These are phyloP conservation scores for Notiomystis cincta DNA, from an alignment of 2,113 vertebrate species.

Conservation along the genomic window DNA sequence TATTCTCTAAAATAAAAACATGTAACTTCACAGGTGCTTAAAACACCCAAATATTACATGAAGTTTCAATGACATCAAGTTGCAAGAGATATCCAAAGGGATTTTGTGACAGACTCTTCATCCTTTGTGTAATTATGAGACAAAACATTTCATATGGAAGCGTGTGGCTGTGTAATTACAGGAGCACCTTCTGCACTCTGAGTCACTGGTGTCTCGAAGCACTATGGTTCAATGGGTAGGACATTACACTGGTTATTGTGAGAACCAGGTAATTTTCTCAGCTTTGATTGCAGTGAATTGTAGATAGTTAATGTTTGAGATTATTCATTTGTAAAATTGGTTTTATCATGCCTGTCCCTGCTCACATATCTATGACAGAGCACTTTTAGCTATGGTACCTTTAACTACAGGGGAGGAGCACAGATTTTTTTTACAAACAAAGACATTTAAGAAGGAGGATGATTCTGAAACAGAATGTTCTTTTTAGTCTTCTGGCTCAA, in stretches of 20 bases:
- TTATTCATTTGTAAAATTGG: neutral
- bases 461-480: neutral
- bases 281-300: neutral
- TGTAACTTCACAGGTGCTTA: neutral
- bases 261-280: conserved; percentile 8
- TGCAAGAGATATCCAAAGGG: neutral
- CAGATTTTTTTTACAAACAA: neutral
- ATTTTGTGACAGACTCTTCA: neutral
- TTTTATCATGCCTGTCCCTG: neutral
- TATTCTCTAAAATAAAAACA: neutral
- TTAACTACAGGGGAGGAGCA: neutral
- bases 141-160: neutral
- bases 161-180: neutral
- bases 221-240: neutral
- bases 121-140: neutral
- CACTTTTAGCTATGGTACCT: neutral
- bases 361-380: neutral
- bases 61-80: neutral
- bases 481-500: neutral
- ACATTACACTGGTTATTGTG: neutral
- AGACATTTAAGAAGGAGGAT: neutral
- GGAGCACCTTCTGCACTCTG: too few species aligned
- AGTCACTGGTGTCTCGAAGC: too few species aligned
- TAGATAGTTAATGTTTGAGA: neutral
- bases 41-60: neutral